Percentiles rank a stretch among this genome's conserved stretches.
Evolutionary conservation across 2,888 invertebrate species (phyloP).

Genomic region (Zaprionus lineosus): DNA sequence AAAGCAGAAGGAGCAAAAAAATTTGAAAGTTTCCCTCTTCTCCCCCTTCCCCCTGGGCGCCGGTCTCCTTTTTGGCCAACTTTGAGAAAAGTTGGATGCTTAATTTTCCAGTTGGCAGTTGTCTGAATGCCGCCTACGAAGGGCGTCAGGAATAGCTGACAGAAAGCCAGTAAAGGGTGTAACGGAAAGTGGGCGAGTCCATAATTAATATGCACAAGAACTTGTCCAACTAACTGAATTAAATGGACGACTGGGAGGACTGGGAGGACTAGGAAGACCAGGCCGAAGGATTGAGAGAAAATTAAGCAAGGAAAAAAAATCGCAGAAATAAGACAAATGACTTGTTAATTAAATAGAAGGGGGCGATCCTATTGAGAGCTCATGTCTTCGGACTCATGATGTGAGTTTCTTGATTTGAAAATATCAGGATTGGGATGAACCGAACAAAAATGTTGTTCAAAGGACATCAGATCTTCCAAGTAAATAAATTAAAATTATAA

Average conservation of each 20-base stretch:
- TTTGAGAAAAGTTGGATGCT: constrained; percentile 46
- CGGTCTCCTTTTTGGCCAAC: constrained; percentile 4
- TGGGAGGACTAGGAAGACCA: no score
- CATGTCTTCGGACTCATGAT: no score
- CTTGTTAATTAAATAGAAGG: no score
- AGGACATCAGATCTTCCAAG: no score
- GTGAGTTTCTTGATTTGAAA: no score
- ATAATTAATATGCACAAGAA: constrained; percentile 59
- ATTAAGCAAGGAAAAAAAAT: no score
- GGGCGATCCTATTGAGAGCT: no score
- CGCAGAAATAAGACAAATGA: no score
- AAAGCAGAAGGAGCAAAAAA: not conserved
- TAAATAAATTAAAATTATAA: no score
- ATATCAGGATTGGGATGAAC: no score
- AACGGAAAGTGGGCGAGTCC: not conserved
- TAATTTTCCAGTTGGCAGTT: constrained; percentile 47
- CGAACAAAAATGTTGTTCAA: no score
- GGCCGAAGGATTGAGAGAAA: no score
- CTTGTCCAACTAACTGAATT: constrained; percentile 57
- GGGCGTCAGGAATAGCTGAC: not conserved
- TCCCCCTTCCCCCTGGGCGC: not conserved
- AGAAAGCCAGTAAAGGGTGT: not conserved
- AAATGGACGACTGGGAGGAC: constrained; percentile 53
- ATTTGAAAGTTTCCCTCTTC: not conserved
- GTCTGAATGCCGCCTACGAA: constrained; percentile 5